These are phyloP conservation scores for Epinephelus coioides DNA, from an alignment of 2,797 vertebrate species.

Conservation along the genomic window DNA sequence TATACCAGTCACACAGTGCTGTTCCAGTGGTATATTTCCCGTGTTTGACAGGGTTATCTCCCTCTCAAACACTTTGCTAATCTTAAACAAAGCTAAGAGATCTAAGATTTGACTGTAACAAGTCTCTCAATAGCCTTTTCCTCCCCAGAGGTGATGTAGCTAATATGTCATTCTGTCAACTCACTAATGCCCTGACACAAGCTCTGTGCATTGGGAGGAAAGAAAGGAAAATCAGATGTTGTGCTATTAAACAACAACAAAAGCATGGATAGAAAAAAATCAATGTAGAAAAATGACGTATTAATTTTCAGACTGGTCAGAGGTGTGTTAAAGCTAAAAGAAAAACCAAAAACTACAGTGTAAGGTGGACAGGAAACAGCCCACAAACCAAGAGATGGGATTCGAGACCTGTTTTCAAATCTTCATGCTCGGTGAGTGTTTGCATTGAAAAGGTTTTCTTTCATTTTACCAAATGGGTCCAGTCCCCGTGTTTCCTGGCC, in stretches of 20 bases:
- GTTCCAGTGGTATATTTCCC: neutral
- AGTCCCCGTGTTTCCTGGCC: slow-evolving; percentile 59
- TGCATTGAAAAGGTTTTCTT: slow-evolving; percentile 72
- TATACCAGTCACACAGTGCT: neutral
- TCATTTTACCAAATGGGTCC: slow-evolving; percentile 75
- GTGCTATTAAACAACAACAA: slow-evolving; percentile 18
- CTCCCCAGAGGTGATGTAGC: slow-evolving; percentile 44
- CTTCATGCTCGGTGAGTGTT: slow-evolving; percentile 54
- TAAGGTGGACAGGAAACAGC: slow-evolving; percentile 9
- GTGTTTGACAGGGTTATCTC: slow-evolving; percentile 38
- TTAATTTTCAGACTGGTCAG: slow-evolving; percentile 18
- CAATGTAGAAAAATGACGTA: neutral
- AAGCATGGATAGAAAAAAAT: neutral
- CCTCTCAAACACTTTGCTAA: slow-evolving; percentile 19
- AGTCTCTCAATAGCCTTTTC: slow-evolving; percentile 31
- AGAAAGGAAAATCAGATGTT: slow-evolving; percentile 3
- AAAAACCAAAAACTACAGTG: slow-evolving; percentile 9
- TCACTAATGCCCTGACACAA: slow-evolving; percentile 37
- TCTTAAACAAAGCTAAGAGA: slow-evolving; percentile 55
- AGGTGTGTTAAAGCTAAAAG: slow-evolving; percentile 1
- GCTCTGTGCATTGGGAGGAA: neutral
- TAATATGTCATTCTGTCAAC: slow-evolving; percentile 60
- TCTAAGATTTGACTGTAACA: slow-evolving; percentile 39
- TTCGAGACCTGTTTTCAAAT: slow-evolving; percentile 49
- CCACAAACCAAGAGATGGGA: slow-evolving; percentile 40